Evolutionary conservation across 2,797 vertebrate species (phyloP).

Genomic region (Parotocinclus haroldoi): DNA sequence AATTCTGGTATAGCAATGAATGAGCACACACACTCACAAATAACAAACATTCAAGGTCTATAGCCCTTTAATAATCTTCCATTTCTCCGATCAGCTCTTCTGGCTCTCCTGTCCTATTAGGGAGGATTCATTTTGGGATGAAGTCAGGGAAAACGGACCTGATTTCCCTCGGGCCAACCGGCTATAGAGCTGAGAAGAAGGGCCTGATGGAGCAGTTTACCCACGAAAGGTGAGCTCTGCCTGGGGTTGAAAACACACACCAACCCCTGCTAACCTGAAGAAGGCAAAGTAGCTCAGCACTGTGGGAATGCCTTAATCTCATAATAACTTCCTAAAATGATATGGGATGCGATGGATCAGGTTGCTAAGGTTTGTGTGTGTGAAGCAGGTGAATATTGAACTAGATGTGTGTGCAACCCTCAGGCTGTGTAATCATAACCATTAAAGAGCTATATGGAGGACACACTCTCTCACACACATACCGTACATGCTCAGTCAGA

Average conservation of each 20-base stretch:
- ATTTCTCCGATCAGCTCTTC: slow-evolving; percentile 33
- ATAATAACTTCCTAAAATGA: slow-evolving; percentile 34
- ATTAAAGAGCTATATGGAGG: slow-evolving; percentile 27
- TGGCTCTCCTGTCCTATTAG: slow-evolving; percentile 36
- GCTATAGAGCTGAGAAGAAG: slow-evolving; percentile 14
- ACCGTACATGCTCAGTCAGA: slow-evolving; percentile 2
- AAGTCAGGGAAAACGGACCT: slow-evolving; percentile 42
- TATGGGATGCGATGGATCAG: slow-evolving; percentile 32
- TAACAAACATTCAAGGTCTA: slow-evolving; percentile 35
- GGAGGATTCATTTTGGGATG: slow-evolving; percentile 41
- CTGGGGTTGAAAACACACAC: slow-evolving; percentile 29
- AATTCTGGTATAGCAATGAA: slow-evolving; percentile 8
- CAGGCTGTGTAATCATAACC: slow-evolving; percentile 37
- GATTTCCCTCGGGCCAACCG: slow-evolving; percentile 39
- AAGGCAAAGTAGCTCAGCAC: slow-evolving; percentile 17
- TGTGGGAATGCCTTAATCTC: slow-evolving; percentile 43
- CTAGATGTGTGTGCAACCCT: slow-evolving; percentile 27
- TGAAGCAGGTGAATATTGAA: slow-evolving; percentile 13
- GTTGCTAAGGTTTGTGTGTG: slow-evolving; percentile 33
- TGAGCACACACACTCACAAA: slow-evolving; percentile 19
- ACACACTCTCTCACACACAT: slow-evolving; percentile 27
- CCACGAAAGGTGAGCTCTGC: slow-evolving; percentile 28
- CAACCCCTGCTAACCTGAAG: slow-evolving; percentile 35
- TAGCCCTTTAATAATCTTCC: slow-evolving; percentile 47
- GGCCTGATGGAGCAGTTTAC: slow-evolving; percentile 12